phyloP scores from a whole-genome alignment of 2,888 invertebrate genomes.

The Iphiclides podalirius region DNA sequence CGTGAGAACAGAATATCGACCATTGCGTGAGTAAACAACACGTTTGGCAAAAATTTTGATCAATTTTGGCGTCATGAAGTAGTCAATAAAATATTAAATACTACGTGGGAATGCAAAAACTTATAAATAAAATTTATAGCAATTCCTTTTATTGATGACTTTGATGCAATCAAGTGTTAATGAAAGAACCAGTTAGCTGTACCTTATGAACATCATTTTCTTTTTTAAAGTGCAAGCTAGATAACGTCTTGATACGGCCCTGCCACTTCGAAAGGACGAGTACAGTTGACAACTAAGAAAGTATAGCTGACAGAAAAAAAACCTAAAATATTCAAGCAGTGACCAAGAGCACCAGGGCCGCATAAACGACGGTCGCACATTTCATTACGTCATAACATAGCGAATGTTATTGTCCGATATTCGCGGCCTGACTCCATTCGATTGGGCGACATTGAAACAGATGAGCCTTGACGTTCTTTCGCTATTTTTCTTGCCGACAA shows the following conservation, averaged over 20 bases:
- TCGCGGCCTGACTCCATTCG: slow-evolving; percentile 3
- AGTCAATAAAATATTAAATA: background rate
- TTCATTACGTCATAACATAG: slow-evolving; percentile 8
- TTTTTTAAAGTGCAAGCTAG: no score
- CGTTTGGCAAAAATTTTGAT: slow-evolving; percentile 14
- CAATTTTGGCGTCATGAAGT: slow-evolving; percentile 5
- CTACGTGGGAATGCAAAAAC: background rate
- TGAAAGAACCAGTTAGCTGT: no score
- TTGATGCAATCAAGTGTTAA: no score
- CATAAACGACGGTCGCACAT: background rate
- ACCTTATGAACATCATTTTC: no score
- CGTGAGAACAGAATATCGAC: no score
- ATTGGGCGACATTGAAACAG: slow-evolving; percentile 14
- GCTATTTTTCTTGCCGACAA: slow-evolving; percentile 4
- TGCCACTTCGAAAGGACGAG: no score
- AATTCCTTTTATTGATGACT: no score
- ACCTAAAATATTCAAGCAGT: no score
- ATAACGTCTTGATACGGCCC: no score
- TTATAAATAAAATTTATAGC: no score
- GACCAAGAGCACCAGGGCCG: background rate
- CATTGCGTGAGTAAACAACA: slow-evolving; percentile 16
- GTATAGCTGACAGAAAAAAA: no score
- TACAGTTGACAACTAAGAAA: no score
- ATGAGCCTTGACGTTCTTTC: slow-evolving; percentile 17
- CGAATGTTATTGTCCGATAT: slow-evolving; percentile 4